Base-by-base conservation (phyloP, 2,888 invertebrate genomes). In the Stictocephala bisonia region DNA sequence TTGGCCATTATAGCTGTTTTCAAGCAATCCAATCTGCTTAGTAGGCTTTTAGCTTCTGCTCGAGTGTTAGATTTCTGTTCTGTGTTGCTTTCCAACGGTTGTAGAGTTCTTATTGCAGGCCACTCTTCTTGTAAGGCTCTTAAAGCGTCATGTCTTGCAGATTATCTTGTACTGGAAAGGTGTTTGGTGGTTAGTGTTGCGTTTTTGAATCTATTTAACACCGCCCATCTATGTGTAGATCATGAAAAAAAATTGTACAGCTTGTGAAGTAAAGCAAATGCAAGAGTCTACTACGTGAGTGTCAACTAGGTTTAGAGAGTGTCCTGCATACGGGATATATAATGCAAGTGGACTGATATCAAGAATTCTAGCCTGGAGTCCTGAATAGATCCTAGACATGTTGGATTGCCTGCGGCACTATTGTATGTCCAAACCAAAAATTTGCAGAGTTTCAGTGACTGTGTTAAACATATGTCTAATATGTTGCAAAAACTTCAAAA, bases 21-120 rank as follows among this genome's bases (percentile, higher is more conserved):
- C 4, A 51, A 51, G 22, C 20, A 24, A 18, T 51, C 13, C 51
- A 51, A 51, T 51, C 51, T 51, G 51, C 24, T 51, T 18, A 51
- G 51, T 51, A 51, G 51, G 51, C 51, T 24, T 51, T 51, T 51
- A 51, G 51, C 51, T 51, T 51, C 51, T 51, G 51, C 51, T 22
- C 51, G 51, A 51, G 51, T 51, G 51, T 51, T 18, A 51, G 51
- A 11, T 24, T 51, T 51, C 51, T 51, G 18, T 15, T 51, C 51
- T 51, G 22, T n/a, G n/a, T 22, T 24, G 24, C 51, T 51, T 22
- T 20, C 22, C 51, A 51, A 51, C 24, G 11, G 18, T 51, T 51
- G 22, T 20, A 51, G 51, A 51, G 51, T 24, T 51, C 22, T 15
- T 9, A 51, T 51, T 15, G 22, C 18, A 20, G 18, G 20, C 18